Percentiles rank a stretch among this genome's conserved stretches.
phyloP scores from a whole-genome alignment of 2,113 vertebrate genomes.

The Zeus faber region DNA sequence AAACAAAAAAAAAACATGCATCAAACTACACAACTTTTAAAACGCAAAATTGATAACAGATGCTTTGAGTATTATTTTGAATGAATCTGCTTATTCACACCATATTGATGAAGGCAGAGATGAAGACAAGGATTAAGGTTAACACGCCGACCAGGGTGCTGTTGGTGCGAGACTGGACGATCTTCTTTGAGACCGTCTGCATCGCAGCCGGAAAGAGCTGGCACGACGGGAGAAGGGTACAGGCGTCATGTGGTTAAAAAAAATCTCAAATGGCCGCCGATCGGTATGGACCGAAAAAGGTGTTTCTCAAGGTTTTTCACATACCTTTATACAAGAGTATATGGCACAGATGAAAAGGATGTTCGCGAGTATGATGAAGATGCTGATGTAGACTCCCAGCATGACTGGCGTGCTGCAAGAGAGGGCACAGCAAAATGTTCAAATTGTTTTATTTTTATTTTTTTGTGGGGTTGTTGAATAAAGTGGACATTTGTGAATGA shows the following conservation, averaged over 20 bases:
- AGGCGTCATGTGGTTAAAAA: not conserved
- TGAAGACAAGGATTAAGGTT: conserved; percentile 87
- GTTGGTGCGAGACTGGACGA: conserved; percentile 88
- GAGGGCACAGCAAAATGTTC: conserved; percentile 20
- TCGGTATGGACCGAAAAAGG: not conserved
- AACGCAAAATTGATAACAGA: too few relatives aligned
- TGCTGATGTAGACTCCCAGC: conserved; percentile 84
- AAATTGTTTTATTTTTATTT: too few relatives aligned
- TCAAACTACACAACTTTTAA: too few relatives aligned
- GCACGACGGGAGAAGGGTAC: not conserved
- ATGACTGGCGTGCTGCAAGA: conserved; percentile 82
- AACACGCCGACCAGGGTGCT: conserved; percentile 89
- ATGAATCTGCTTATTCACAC: conserved; percentile 63
- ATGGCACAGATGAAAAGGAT: conserved; percentile 88
- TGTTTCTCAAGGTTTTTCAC: conserved; percentile 21
- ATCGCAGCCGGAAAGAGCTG: conserved; percentile 85
- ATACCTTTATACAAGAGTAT: conserved; percentile 89
- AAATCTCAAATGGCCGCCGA: not conserved
- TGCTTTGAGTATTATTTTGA: too few relatives aligned
- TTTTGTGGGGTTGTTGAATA: too few relatives aligned
- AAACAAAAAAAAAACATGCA: too few relatives aligned
- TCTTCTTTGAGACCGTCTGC: conserved; percentile 85
- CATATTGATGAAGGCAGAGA: conserved; percentile 90
- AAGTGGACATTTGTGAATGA: conserved; percentile 31
- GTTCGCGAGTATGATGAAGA: conserved; percentile 84